Percentiles rank a stretch among this genome's conserved stretches.
These are phyloP conservation scores for Eilema sororculum DNA, from an alignment of 2,888 invertebrate genomes.

Conservation along the genomic window DNA sequence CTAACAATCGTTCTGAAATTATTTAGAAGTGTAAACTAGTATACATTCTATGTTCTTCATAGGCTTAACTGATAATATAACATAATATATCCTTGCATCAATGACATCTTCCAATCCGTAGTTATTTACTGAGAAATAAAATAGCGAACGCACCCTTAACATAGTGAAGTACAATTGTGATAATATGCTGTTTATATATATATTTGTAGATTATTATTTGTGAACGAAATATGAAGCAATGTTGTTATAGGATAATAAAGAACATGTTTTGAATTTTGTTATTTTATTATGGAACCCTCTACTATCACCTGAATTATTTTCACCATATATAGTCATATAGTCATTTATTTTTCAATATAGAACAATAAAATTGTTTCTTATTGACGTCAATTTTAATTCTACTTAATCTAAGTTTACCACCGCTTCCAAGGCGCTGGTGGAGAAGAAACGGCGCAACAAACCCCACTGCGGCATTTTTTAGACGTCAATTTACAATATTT, in stretches of 20 bases:
- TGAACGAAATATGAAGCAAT: conserved; percentile 62
- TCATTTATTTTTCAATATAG: too few species aligned
- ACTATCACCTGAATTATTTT: not conserved
- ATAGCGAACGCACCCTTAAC: not conserved
- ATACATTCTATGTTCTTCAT: not conserved
- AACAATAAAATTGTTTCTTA: too few species aligned
- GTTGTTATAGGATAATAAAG: conserved; percentile 62
- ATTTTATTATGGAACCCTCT: conserved; percentile 26
- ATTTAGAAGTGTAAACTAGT: not conserved
- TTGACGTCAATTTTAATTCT: too few species aligned
- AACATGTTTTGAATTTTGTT: conserved; percentile 44
- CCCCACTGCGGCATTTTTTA: too few species aligned
- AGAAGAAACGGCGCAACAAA: too few species aligned
- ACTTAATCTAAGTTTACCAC: too few species aligned
- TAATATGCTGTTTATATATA: conserved; percentile 59
- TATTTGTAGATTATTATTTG: conserved; percentile 67
- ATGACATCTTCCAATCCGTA: not conserved
- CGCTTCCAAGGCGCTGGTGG: too few species aligned
- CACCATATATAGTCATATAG: not conserved
- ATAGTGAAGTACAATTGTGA: conserved; percentile 50
- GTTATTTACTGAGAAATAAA: not conserved
- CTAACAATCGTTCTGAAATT: not conserved
- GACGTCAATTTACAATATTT: too few species aligned
- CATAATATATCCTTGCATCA: not conserved
- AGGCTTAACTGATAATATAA: not conserved